Evolutionary conservation across 2,113 vertebrate genomes (phyloP).

Genomic region (Gorilla gorilla): DNA sequence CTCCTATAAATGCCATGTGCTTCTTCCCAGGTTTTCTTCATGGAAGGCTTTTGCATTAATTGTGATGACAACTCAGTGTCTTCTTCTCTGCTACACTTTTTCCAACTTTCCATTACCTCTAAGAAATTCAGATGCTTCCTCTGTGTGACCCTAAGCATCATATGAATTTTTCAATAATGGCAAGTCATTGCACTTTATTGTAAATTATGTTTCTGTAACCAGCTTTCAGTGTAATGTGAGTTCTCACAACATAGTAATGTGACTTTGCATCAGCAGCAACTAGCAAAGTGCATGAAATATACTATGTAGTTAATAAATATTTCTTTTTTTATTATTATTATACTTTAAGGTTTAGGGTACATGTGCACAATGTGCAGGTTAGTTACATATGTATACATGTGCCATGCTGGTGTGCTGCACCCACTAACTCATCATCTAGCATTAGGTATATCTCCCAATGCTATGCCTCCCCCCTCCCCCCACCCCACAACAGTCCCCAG

Average conservation of each 20-base stretch:
- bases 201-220: neutral
- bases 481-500: no score
- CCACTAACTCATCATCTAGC: no score
- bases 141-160: neutral
- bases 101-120: neutral
- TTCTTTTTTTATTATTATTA: neutral
- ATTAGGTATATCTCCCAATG: no score
- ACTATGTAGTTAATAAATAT: neutral
- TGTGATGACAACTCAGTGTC: neutral
- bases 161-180: neutral
- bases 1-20: neutral
- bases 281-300: neutral
- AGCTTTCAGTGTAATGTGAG: neutral
- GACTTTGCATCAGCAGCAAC: neutral
- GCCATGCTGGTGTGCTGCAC: no score
- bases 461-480: no score
- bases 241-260: neutral
- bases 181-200: neutral
- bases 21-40: neutral
- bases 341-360: no score
- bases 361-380: no score
- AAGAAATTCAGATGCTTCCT: neutral
- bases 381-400: no score
- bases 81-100: neutral
- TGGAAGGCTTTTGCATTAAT: neutral